Evolutionary conservation across 2,113 vertebrate species (phyloP), one percentile per base, ranked within the genome.

Genomic region (Pteronura brasiliensis): DNA sequence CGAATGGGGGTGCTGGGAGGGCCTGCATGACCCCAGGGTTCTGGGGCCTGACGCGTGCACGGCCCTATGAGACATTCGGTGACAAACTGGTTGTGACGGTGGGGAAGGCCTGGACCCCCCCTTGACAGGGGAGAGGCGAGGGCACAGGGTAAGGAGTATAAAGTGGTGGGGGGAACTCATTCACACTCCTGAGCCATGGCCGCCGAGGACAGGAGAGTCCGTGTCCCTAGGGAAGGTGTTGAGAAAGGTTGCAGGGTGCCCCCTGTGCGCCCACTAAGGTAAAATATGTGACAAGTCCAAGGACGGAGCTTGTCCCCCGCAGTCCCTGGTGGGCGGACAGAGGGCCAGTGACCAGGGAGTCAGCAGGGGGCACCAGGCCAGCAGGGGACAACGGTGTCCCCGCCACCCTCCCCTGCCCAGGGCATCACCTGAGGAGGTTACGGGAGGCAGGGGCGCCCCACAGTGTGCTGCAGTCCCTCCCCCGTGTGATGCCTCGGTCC

Each of bases 131-230:
- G 8, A 36, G 13, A 42, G 42, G 42, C 17, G 20, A 57, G 14
- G 25, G 2, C 27, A 0, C 1, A 1, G 23, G 39, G 15, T 1
- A 1, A 3, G 36, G 52, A 25, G 14, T 67, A 57, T 36, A 29
- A 25, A 1, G 39, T 18, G 17, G 59, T 55, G 4, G 52, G 52
- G n/a, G 2, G 18, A 12, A 12, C 15, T 39, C 49, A 29, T 13
- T 34, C 2, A 12, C 49, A 42, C 11, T 44, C 59, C 44, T 3
- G 42, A 17, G 59, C 10, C 17, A 6, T 4, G 9, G 4, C 18
- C 7, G 0, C 20, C 5, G 27, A 34, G 8, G 25, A 4, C 6
- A 0, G 49, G 49, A 55, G n/a, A 69, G 36, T 23, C 3, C 0
- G 69, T 39, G 31, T 65, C 49, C 31, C 2, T n/a, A 20, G 29